Base-by-base conservation (phyloP, 92 coral and sea anemone genomes). In the Porites evermanni region DNA sequence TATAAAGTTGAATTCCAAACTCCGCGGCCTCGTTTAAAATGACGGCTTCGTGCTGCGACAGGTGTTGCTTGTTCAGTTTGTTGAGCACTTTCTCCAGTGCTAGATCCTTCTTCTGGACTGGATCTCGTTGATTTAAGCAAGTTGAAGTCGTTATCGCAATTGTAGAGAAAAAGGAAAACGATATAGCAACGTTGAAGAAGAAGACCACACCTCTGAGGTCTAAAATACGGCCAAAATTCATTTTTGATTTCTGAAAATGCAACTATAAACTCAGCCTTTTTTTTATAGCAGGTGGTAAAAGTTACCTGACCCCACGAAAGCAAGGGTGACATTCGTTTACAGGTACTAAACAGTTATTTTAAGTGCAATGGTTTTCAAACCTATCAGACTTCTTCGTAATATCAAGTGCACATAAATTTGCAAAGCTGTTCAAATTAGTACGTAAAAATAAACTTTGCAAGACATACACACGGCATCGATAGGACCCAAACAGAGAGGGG, bases 21-120 rank as follows among this genome's bases (percentile, higher is more conserved):
- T 74, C 63, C 16, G 80, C 80, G 64, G 73, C 87, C 20, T 61
- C 18, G 59, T 83, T 63, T 52, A 70, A 60, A 58, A 70, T 70
- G 47, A 16, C 24, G 24, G 52, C 66, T 53, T 81, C 69, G 18
- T 51, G 8, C 3, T 70, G 24, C 38, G 86, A 56, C 32, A 60
- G 24, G 67, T 59, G 56, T 12, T 19, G 61, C 17, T 53, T 47
- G 61, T 6, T 58, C 26, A 67, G 8, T 14, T 16, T 69, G 17
- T 67, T 53, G 24, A 18, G 21, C 10, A 56, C 24, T 67, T 53
- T 20, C 75, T 38, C 52, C 10, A 69, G 8, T 4, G 18, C 18
- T 38, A 58, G 5, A 29, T 4, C 0, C 16, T 38, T 70, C 23
- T 2, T 21, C 70, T 81, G 58, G 24, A 10, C 17, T 9, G 19